These are phyloP conservation scores for Leptopilina boulardi DNA, from an alignment of 1,140 invertebrate genomes.

Conservation along the genomic window DNA sequence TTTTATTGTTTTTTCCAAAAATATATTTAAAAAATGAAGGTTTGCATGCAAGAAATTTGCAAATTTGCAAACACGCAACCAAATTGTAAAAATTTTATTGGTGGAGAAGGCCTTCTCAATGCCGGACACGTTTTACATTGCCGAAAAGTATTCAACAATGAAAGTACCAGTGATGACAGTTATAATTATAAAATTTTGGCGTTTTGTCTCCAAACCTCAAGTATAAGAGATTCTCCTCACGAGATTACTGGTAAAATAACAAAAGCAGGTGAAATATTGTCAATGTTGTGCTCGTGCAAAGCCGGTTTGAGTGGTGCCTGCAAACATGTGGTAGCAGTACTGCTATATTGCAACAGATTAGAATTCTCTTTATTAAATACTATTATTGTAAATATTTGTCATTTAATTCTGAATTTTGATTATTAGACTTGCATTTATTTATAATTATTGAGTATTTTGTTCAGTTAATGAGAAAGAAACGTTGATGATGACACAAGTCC, in stretches of 20 bases:
- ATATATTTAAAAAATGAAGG: neutral
- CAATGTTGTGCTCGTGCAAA: constrained; percentile 37
- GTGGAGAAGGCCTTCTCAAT: neutral
- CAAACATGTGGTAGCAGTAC: constrained; percentile 37
- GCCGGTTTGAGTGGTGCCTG: constrained; percentile 35
- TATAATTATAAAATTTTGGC: constrained; percentile 16
- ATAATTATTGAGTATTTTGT: no score
- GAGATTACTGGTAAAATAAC: constrained; percentile 33
- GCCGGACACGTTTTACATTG: neutral
- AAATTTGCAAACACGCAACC: neutral
- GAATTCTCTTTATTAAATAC: neutral
- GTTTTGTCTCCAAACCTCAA: constrained; percentile 40
- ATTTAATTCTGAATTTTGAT: no score
- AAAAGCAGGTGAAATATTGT: constrained; percentile 32
- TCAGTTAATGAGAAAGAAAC: no score
- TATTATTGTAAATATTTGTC: neutral
- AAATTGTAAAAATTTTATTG: neutral
- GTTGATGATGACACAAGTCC: no score
- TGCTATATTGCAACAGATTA: constrained; percentile 38
- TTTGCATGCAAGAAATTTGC: neutral
- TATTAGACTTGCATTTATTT: no score
- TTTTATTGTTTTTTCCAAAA: neutral
- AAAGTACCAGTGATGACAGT: constrained; percentile 6
- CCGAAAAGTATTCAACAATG: neutral
- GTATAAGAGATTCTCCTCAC: constrained; percentile 34